These are phyloP conservation scores for Myrmophylax atrothorax DNA, from an alignment of 2,113 vertebrate species.

Conservation along the genomic window DNA sequence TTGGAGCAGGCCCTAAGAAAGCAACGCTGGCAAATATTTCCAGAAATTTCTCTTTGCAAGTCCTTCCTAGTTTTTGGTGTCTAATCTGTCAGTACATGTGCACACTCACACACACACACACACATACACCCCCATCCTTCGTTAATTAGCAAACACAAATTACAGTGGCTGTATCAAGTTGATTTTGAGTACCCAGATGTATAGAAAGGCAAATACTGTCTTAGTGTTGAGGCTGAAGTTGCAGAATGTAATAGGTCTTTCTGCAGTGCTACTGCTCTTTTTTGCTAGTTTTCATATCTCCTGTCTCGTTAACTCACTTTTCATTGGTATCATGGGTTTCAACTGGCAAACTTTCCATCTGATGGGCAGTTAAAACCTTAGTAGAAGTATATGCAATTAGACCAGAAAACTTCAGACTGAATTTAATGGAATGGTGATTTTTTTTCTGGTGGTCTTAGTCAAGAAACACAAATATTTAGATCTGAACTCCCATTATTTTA, in stretches of 20 bases:
- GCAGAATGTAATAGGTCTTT: accelerated
- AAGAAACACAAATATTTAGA: not conserved
- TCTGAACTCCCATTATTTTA: not conserved
- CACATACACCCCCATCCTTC: not conserved
- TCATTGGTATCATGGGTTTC: not conserved
- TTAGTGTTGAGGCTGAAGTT: not conserved
- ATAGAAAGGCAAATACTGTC: not conserved
- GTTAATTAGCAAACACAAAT: not conserved
- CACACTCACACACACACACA: accelerated
- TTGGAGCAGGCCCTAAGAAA: conserved; percentile 43
- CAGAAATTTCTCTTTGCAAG: not conserved
- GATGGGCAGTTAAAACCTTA: not conserved
- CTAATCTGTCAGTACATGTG: not conserved
- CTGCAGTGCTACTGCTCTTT: not conserved
- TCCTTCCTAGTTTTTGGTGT: not conserved
- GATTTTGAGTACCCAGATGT: not conserved
- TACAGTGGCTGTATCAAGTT: not conserved
- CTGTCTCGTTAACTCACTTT: not conserved
- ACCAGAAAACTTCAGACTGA: not conserved
- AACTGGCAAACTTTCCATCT: not conserved
- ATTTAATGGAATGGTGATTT: not conserved
- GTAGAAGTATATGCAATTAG: not conserved
- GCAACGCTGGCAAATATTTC: not conserved
- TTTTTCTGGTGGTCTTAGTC: not conserved
- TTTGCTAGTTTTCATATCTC: not conserved